These are phyloP conservation scores for Procambarus virginalis DNA, from an alignment of 1,140 invertebrate genomes.

Conservation along the genomic window DNA sequence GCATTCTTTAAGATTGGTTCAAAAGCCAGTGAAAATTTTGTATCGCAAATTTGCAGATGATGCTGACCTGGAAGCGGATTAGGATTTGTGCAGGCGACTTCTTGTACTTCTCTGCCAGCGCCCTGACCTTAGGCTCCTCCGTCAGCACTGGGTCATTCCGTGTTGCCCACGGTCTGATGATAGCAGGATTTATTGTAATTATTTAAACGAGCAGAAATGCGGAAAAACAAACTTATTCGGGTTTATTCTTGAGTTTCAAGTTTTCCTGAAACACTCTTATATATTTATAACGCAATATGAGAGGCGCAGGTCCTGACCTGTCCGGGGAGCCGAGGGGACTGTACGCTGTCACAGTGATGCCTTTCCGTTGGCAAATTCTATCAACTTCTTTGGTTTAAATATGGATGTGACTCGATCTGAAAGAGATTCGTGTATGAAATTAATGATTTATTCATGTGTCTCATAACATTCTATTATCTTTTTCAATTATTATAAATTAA, in stretches of 20 bases:
- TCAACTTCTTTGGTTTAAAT: constrained; percentile 85
- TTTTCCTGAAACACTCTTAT: no score
- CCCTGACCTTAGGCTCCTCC: constrained; percentile 79
- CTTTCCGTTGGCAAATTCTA: constrained; percentile 81
- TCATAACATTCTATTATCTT: no score
- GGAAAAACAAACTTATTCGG: no score
- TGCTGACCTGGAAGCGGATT: constrained; percentile 78
- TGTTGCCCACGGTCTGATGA: constrained; percentile 80
- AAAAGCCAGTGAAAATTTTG: no score
- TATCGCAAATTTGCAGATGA: background rate
- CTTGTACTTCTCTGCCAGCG: constrained; percentile 81
- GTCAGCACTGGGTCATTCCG: constrained; percentile 79
- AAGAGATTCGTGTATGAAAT: no score
- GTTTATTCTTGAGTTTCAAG: no score
- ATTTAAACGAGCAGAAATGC: background rate
- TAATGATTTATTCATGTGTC: no score
- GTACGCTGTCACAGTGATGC: constrained; percentile 85
- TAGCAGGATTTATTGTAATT: background rate
- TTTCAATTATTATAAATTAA: no score
- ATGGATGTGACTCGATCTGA: constrained; percentile 89
- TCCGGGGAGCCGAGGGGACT: constrained; percentile 85
- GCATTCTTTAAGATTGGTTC: no score
- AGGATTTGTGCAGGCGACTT: constrained; percentile 84
- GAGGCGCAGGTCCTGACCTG: constrained; percentile 29
- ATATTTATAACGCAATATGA: no score